Evolutionary conservation across 2,113 vertebrate species (phyloP).

Genomic region (Neotragus moschatus): DNA sequence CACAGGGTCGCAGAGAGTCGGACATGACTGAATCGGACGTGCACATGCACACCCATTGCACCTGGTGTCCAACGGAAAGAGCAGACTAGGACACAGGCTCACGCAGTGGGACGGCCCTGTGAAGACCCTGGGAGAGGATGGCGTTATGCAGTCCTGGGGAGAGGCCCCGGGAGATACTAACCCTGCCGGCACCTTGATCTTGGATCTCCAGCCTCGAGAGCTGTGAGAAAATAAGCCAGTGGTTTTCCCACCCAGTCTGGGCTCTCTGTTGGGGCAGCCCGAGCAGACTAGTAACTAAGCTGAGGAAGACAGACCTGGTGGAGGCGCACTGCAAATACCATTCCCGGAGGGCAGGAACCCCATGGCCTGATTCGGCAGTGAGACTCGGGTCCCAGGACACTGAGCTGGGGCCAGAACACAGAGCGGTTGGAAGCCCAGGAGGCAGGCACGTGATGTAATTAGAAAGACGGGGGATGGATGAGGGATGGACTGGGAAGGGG

Average conservation of each 20-base stretch:
- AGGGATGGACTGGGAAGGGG: not conserved
- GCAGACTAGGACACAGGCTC: not conserved
- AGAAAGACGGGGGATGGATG: not conserved
- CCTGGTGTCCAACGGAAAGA: not conserved
- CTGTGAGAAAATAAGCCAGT: not conserved
- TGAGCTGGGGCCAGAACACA: not conserved
- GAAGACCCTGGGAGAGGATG: not conserved
- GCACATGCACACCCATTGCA: fast-evolving
- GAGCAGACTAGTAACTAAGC: not conserved
- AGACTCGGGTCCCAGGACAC: not conserved
- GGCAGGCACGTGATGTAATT: not conserved
- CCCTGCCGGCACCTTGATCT: not conserved
- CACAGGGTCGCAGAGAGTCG: fast-evolving
- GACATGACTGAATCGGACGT: not conserved
- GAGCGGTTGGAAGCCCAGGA: not conserved
- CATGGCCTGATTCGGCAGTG: not conserved
- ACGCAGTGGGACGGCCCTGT: not conserved
- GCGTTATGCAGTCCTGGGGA: not conserved
- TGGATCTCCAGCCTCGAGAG: not conserved
- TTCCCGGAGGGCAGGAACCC: not conserved
- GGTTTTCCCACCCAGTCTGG: not conserved
- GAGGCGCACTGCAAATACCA: not conserved
- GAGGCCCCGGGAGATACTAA: not conserved
- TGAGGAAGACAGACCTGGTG: not conserved
- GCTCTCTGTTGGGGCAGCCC: not conserved